These are phyloP conservation scores for Scalopus aquaticus DNA, from an alignment of 2,113 vertebrate genomes.

Conservation along the genomic window DNA sequence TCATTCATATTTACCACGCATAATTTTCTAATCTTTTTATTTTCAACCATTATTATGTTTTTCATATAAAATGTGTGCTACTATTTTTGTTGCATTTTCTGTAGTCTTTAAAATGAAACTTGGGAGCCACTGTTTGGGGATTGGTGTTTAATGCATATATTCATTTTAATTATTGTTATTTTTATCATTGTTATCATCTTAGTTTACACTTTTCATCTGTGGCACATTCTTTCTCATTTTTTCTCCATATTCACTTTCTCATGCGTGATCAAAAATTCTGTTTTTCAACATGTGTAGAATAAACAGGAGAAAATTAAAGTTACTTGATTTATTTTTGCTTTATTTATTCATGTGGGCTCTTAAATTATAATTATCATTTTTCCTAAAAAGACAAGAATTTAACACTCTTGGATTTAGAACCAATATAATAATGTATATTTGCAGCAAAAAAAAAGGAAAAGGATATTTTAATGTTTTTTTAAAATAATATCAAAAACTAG, in stretches of 20 bases:
- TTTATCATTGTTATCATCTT: not conserved
- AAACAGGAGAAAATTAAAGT: not conserved
- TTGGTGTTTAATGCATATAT: not conserved
- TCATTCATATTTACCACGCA: not conserved
- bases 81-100: not conserved
- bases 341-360: not conserved
- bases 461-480: not conserved
- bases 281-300: not conserved
- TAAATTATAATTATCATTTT: not conserved
- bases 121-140: not conserved
- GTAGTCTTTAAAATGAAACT: not conserved
- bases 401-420: not conserved
- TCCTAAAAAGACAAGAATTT: not conserved
- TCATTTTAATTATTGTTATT: not conserved
- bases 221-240: not conserved
- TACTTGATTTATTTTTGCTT: not conserved
- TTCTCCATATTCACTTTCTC: not conserved
- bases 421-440: not conserved
- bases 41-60: not conserved
- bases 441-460: not conserved
- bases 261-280: not conserved
- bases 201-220: not conserved
- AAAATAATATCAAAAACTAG: not conserved
- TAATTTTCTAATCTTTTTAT: not conserved
- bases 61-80: not conserved